Evolutionary conservation across 1,140 invertebrate genomes (phyloP).

Genomic region (Cydia splendana): DNA sequence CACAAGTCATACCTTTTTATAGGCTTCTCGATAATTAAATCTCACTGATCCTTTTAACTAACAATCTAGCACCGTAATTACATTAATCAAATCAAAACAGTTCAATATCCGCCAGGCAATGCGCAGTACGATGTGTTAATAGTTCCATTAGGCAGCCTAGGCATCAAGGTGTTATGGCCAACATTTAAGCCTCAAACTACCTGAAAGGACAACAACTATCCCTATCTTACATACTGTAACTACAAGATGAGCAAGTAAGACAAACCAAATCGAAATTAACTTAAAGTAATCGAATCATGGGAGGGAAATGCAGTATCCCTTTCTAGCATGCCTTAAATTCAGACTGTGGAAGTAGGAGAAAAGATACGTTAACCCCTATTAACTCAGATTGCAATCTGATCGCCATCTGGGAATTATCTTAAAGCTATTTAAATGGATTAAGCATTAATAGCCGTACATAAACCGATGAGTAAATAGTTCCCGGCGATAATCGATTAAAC

Average conservation of each 20-base stretch:
- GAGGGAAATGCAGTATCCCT: background rate
- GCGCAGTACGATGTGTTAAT: background rate
- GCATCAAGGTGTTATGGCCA: background rate
- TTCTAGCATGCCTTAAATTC: background rate
- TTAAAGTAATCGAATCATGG: background rate
- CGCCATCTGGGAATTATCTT: background rate
- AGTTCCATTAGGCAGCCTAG: conserved; percentile 5
- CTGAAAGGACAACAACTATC: background rate
- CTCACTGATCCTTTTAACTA: too few relatives aligned
- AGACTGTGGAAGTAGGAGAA: background rate
- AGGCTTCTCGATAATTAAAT: too few relatives aligned
- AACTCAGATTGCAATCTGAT: background rate
- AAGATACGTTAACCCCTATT: background rate
- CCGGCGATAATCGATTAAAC: conserved; percentile 15
- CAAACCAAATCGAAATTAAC: background rate
- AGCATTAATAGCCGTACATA: conserved; percentile 16
- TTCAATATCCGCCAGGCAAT: background rate
- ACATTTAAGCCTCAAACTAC: conserved; percentile 2
- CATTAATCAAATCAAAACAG: background rate
- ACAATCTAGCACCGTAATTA: background rate
- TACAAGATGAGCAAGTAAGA: background rate
- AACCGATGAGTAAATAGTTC: conserved; percentile 20
- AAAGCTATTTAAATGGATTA: conserved; percentile 7
- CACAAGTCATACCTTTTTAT: too few relatives aligned
- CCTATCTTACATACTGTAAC: background rate